Evolutionary conservation across 2,888 invertebrate species (phyloP).

Genomic region (Eulithis testata): DNA sequence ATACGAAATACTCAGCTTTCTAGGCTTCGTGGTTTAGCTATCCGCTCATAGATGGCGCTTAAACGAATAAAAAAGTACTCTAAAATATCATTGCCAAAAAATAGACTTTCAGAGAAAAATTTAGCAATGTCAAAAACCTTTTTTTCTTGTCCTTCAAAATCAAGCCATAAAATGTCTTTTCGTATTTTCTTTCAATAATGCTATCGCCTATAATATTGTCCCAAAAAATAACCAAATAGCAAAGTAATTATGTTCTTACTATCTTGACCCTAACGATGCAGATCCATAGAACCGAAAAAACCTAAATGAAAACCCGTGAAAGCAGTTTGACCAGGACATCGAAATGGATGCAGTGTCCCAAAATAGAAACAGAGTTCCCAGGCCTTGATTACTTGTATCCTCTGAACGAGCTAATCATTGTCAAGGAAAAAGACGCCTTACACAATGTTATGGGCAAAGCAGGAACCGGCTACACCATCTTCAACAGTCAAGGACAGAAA

Average conservation of each 20-base stretch:
- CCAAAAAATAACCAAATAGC: conserved; percentile 5
- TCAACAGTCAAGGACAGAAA: conserved; percentile 61
- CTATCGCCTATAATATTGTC: neutral
- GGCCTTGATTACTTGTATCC: conserved; percentile 60
- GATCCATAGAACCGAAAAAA: conserved; percentile 21
- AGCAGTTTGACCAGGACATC: conserved; percentile 24
- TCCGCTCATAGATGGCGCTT: conserved; percentile 17
- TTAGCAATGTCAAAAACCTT: neutral
- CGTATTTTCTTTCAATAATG: neutral
- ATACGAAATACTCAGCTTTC: neutral
- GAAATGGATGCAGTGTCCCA: conserved; percentile 69
- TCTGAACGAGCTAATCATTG: conserved; percentile 57
- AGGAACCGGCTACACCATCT: conserved; percentile 59
- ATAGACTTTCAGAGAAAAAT: neutral
- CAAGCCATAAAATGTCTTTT: neutral
- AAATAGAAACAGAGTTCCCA: conserved; percentile 49
- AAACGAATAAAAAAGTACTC: too few relatives aligned
- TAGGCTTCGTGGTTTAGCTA: neutral
- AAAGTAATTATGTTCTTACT: neutral
- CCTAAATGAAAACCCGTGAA: conserved; percentile 47
- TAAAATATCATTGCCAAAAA: neutral
- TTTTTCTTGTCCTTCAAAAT: conserved; percentile 1
- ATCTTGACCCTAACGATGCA: conserved; percentile 27
- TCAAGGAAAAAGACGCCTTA: conserved; percentile 51
- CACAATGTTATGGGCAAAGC: conserved; percentile 56